Evolutionary conservation across 2,113 vertebrate genomes (phyloP), one percentile per base, ranked within the genome.

Genomic region (Trachemys scripta): DNA sequence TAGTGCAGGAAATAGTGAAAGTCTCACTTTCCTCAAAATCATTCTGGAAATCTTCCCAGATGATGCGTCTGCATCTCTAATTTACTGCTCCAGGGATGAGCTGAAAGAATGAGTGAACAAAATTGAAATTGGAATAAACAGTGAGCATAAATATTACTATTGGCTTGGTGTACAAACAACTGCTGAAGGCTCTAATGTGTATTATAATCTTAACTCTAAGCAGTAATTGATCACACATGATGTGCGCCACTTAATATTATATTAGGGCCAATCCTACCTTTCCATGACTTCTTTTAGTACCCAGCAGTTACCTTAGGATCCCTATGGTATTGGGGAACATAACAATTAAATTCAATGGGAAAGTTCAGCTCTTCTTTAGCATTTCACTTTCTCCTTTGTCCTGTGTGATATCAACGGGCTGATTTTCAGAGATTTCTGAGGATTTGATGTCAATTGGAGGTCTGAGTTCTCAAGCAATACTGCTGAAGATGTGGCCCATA

Each of bases 21-120:
- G 31, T 24, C 80, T 93, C 59, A 27, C 88, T 91, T 95, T 84
- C 87, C 90, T 90, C 95, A 95, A 86, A 95, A 94, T 38, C 91
- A 76, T 6, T 6, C 59, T 97, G 96, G 92, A 96, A 96, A 79
- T 12, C 1, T 95, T 96, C 94, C 93, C 90, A 78, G 86, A 51
- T 17, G 69, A 56, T 65, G 47, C 90, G 94, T 95, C 94, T 97
- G 95, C 79, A 96, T 65, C 87, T 95, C 89, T 83, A 96, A 95
- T 94, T 94, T 95, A 53, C 50, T 75, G 56, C n/a, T 5, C 72
- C 72, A 45, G 87, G 50, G 10, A 35, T 82, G 81, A 57, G 38
- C 35, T 57, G 79, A n/a, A 69, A 90, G 69, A 93, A 80, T 79
- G 80, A 50, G 8, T 86, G 87, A 85, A 93, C 84, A 91, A 95